These are phyloP conservation scores for Drosophila neotestacea DNA, from an alignment of 2,888 invertebrate genomes.

Conservation along the genomic window DNA sequence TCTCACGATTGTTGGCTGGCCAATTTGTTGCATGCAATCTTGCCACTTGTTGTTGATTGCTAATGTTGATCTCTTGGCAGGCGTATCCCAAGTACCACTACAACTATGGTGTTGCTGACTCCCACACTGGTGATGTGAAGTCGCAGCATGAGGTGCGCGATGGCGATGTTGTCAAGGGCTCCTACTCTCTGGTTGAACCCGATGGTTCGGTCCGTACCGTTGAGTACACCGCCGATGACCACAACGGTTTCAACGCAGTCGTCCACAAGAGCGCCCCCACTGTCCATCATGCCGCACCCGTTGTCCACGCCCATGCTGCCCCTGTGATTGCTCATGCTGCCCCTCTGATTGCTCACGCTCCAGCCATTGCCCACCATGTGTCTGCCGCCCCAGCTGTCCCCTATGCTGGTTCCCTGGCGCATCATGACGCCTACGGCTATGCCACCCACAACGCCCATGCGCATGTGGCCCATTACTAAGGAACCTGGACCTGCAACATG, in stretches of 20 bases:
- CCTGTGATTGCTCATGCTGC: conserved; percentile 61
- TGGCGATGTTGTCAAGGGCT: conserved; percentile 85
- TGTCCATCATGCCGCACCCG: conserved; percentile 81
- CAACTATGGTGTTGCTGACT: conserved; percentile 85
- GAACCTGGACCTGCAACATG: conserved; percentile 12
- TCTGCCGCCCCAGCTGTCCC: conserved; percentile 81
- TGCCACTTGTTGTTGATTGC: conserved; percentile 13
- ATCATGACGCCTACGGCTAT: conserved; percentile 81
- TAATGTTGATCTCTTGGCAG: conserved; percentile 54
- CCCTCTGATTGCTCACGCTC: conserved; percentile 66
- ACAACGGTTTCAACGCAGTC: conserved; percentile 85
- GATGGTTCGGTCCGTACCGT: conserved; percentile 86
- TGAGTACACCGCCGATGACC: conserved; percentile 85
- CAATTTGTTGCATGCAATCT: conserved; percentile 42
- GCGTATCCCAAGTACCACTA: conserved; percentile 85
- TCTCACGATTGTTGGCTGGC: conserved; percentile 44
- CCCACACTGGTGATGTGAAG: conserved; percentile 85
- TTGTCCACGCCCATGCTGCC: conserved; percentile 67
- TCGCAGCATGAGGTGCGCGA: conserved; percentile 85
- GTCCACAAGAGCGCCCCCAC: conserved; percentile 85
- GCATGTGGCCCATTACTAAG: conserved; percentile 82
- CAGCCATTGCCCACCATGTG: conserved; percentile 80
- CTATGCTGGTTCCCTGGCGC: conserved; percentile 79
- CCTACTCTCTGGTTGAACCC: conserved; percentile 85
- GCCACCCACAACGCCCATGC: conserved; percentile 82